phyloP scores from a whole-genome alignment of 2,797 vertebrate species.

The Chelmon rostratus region DNA sequence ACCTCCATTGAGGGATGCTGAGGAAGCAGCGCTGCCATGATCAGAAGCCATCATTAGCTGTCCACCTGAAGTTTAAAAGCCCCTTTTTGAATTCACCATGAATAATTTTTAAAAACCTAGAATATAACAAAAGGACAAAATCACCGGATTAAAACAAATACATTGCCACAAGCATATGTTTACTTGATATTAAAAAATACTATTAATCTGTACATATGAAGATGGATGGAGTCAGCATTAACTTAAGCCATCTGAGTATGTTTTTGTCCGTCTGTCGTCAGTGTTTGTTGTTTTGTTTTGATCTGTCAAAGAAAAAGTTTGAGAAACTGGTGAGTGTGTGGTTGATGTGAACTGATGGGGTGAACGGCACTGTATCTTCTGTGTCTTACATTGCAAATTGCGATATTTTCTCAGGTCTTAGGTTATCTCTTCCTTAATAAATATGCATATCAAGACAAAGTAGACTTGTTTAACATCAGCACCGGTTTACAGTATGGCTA shows the following conservation, averaged over 20 bases:
- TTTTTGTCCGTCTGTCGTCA: slow-evolving; percentile 66
- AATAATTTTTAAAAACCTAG: slow-evolving; percentile 54
- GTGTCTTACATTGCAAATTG: slow-evolving; percentile 79
- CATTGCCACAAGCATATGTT: slow-evolving; percentile 65
- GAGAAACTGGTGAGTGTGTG: slow-evolving; percentile 53
- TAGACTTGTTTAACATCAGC: slow-evolving; percentile 70
- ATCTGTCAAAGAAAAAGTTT: slow-evolving; percentile 55
- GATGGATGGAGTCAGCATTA: slow-evolving; percentile 52
- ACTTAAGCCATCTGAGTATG: slow-evolving; percentile 65
- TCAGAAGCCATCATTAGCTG: slow-evolving; percentile 72
- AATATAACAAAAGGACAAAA: slow-evolving; percentile 53
- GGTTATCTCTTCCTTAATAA: slow-evolving; percentile 74
- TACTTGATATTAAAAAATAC: slow-evolving; percentile 63
- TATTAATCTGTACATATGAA: slow-evolving; percentile 63
- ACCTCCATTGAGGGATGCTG: slow-evolving; percentile 63
- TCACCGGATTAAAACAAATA: slow-evolving; percentile 37
- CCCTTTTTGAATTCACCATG: slow-evolving; percentile 69
- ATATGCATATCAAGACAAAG: slow-evolving; percentile 80
- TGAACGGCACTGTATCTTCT: slow-evolving; percentile 71
- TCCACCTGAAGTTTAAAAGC: slow-evolving; percentile 72
- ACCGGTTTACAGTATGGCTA: slow-evolving; percentile 59
- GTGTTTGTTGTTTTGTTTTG: slow-evolving; percentile 66
- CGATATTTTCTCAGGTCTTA: slow-evolving; percentile 85
- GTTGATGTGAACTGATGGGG: slow-evolving; percentile 54
- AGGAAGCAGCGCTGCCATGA: slow-evolving; percentile 61